A percentile compares a stretch with the other conserved stretches of the same genome.
Evolutionary conservation across 2,797 vertebrate genomes (phyloP).

Genomic region (Nannoperca obscura): DNA sequence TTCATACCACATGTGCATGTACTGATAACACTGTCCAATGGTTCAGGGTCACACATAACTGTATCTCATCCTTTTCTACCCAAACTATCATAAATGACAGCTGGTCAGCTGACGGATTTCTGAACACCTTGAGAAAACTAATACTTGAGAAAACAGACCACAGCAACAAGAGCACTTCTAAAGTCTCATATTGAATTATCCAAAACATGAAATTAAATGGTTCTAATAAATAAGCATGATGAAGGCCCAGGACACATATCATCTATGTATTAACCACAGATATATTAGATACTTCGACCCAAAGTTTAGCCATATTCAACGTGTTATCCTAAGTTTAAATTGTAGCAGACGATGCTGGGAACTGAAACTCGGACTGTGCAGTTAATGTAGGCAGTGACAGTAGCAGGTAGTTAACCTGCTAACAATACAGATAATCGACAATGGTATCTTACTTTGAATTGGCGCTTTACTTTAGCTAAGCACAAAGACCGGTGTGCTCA

Average conservation of each 20-base stretch:
- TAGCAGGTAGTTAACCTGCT: conserved; percentile 63
- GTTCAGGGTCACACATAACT: not conserved
- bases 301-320: not conserved
- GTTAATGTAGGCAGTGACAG: conserved; percentile 43
- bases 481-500: rapidly evolving
- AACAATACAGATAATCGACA: conserved; percentile 40
- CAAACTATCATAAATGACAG: conserved; percentile 1
- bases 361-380: conserved; percentile 9
- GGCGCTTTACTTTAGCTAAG: not conserved
- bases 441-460: not conserved
- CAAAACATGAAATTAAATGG: not conserved
- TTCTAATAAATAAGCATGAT: not conserved
- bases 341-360: not conserved
- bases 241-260: conserved; percentile 1
- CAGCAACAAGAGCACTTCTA: not conserved
- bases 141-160: not conserved
- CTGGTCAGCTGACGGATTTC: not conserved
- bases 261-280: not conserved
- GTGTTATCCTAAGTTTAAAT: not conserved
- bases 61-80: not conserved
- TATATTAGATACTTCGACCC: too few species aligned
- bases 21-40: not conserved
- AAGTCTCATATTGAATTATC: not conserved
- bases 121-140: not conserved
- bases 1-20: not conserved